Conservation (phyloP, 2,888 invertebrate genomes). For the Arenicola marina region DNA sequence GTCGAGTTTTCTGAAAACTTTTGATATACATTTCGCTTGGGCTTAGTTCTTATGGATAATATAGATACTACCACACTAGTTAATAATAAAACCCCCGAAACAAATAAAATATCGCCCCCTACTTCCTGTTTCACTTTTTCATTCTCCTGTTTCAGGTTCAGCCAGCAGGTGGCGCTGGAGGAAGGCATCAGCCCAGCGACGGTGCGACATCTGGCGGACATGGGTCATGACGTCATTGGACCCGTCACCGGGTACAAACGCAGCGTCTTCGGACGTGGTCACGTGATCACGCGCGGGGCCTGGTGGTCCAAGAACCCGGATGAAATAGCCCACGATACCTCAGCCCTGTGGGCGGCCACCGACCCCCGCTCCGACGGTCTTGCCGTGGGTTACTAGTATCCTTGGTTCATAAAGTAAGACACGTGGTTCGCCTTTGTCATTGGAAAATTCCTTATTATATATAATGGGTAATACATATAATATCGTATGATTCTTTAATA, state of each 20-base stretch:
- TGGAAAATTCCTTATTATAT: too few relatives aligned
- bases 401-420: too few relatives aligned
- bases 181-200: conserved; percentile 43
- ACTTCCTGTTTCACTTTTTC: too few relatives aligned
- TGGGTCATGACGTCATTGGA: conserved; percentile 42
- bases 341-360: conserved; percentile 50
- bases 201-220: conserved; percentile 33
- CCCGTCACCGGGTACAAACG: conserved; percentile 38
- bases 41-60: too few relatives aligned
- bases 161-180: conserved; percentile 38
- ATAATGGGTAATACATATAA: too few relatives aligned
- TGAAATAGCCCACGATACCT: conserved; percentile 2
- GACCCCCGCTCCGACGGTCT: conserved; percentile 54
- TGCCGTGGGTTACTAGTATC: conserved; percentile 40
- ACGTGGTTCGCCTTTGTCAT: too few relatives aligned
- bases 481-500: too few relatives aligned
- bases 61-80: too few relatives aligned
- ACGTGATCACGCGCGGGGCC: conserved; percentile 50
- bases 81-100: too few relatives aligned
- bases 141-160: neutral
- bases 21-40: too few relatives aligned
- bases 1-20: too few relatives aligned
- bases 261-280: conserved; percentile 53
- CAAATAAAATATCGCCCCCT: too few relatives aligned
- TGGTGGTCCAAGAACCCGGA: conserved; percentile 17